Evolutionary conservation across 2,113 vertebrate species (phyloP), one percentile per base, ranked within the genome.

Genomic region (Labeo rohita): DNA sequence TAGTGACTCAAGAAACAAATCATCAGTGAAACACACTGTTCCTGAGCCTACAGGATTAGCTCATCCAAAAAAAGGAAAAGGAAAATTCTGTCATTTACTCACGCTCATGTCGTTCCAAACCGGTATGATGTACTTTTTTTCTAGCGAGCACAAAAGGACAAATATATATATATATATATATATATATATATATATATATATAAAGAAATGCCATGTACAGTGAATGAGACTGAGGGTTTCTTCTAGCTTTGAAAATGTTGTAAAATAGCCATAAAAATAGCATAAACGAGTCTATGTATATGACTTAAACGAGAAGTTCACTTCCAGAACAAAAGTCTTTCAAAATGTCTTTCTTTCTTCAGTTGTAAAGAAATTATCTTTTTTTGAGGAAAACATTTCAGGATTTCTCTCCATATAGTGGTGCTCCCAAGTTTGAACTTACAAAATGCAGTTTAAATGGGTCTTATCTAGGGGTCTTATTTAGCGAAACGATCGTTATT

Each of bases 1-100:
- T 66, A 77, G 72, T 86, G 78, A n/a, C 59, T 74, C 54, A 84
- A 70, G 65, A 80, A 88, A 79, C 59, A 80, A 56, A 65, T 39
- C 61, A 61, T 68, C 23, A 63, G 34, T 65, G 50, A 86, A 79
- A 18, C 63, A 56, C 59, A 39, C 50, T 84, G 79, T 76, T 75
- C 83, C 66, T 39, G 65, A 43, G 39, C 45, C 66, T n/a, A 43
- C 39, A 34, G 66, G 52, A 34, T 81, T 54, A 15, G 70, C 59
- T 65, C 0, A 76, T 47, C 39, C 65, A 34, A 36, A 36, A 66
- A 68, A 68, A 68, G 34, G 65, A 8, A 68, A 68, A 68, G 36
- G 34, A 70, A 70, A 66, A 66, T 66, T 28, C 6, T 66, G 63
- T 36, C 12, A 7, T 68, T 68, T 36, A 9, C 66, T 70, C 34